Percentiles rank a stretch among this genome's conserved stretches.
Evolutionary conservation across 2,113 vertebrate species (phyloP).

Genomic region (Carassius auratus): DNA sequence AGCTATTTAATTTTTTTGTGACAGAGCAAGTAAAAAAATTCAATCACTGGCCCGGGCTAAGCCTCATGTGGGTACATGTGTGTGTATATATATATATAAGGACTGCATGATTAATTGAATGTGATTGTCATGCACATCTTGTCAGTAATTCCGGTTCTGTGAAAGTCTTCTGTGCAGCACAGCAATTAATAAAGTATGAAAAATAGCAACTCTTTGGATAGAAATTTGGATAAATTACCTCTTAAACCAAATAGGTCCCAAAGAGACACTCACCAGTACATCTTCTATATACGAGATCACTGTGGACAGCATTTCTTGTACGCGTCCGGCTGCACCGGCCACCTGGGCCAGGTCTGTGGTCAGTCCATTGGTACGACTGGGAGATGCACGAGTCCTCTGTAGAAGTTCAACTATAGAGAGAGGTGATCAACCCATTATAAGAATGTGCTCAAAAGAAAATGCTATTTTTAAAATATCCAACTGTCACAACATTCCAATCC

Average conservation of each 20-base stretch:
- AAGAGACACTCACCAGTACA: conserved; percentile 84
- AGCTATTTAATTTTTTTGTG: too few species aligned
- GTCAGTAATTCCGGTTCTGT: too few species aligned
- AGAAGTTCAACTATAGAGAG: conserved; percentile 87
- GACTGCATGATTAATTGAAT: too few species aligned
- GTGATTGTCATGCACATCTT: too few species aligned
- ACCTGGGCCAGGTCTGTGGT: conserved; percentile 97
- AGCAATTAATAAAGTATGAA: too few species aligned
- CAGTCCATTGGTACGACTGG: conserved; percentile 87
- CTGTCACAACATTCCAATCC: neutral
- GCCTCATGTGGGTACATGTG: too few species aligned
- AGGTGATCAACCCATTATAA: neutral
- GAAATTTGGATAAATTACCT: neutral
- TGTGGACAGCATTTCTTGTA: conserved; percentile 91
- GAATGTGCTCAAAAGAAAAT: neutral
- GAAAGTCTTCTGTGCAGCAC: too few species aligned
- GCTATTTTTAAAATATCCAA: neutral
- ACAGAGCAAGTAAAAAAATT: too few species aligned
- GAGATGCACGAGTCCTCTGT: conserved; percentile 86
- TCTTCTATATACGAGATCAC: conserved; percentile 94
- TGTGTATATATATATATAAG: too few species aligned
- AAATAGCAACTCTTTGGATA: too few species aligned
- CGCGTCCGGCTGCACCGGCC: conserved; percentile 81
- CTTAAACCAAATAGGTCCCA: neutral
- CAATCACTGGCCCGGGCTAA: too few species aligned